phyloP scores from a whole-genome alignment of 2,797 vertebrate genomes.

The Microctenopoma lineatum region DNA sequence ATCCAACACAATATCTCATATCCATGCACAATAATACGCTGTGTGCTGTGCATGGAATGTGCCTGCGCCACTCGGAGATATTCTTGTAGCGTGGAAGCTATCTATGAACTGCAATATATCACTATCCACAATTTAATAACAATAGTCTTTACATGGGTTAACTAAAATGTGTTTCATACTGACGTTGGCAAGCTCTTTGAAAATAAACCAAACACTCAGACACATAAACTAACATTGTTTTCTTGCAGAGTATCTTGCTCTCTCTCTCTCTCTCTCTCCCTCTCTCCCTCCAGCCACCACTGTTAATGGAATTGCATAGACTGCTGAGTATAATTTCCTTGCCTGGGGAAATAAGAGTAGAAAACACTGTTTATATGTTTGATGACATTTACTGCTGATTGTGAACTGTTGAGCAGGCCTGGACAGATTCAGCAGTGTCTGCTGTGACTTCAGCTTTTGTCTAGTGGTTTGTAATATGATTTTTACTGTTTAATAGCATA shows the following conservation, averaged over 20 bases:
- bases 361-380: conserved; percentile 44
- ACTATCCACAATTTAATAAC: conserved; percentile 71
- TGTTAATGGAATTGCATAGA: conserved; percentile 63
- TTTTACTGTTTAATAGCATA: conserved; percentile 8
- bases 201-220: conserved; percentile 66
- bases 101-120: conserved; percentile 59
- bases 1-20: conserved; percentile 71
- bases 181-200: conserved; percentile 50
- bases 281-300: conserved; percentile 16
- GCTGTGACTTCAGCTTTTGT: conserved; percentile 14
- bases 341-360: conserved; percentile 50
- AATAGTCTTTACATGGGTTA: conserved; percentile 69
- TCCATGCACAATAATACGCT: conserved; percentile 68
- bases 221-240: conserved; percentile 61
- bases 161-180: conserved; percentile 72
- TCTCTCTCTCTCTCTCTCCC: conserved; percentile 5
- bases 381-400: conserved; percentile 49
- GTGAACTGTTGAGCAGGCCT: conserved; percentile 27
- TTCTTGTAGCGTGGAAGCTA: conserved; percentile 48
- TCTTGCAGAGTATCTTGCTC: conserved; percentile 18
- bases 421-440: conserved; percentile 20
- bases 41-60: conserved; percentile 57
- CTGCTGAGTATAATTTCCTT: conserved; percentile 52
- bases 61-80: conserved; percentile 48
- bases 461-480: conserved; percentile 2